Conservation (phyloP, 1,140 invertebrate species). For the Aphelenchoides fujianensis region DNA sequence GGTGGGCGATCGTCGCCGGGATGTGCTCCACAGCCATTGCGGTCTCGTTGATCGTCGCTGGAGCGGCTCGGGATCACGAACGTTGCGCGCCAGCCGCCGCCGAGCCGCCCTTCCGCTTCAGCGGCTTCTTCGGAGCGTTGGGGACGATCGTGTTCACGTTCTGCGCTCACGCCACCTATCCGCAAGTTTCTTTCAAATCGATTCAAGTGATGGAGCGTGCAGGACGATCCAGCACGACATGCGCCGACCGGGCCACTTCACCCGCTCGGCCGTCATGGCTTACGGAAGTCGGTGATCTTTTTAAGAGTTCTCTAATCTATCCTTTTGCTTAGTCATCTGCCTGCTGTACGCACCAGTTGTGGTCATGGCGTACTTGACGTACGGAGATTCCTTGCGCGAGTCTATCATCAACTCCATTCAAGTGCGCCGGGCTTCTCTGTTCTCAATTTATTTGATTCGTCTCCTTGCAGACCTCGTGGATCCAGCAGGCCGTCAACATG, state of each 20-base stretch:
- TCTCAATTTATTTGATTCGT: conserved; percentile 21
- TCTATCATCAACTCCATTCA: conserved; percentile 59
- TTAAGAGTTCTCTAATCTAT: neutral
- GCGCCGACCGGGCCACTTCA: conserved; percentile 59
- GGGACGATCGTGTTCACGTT: conserved; percentile 55
- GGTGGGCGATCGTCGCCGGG: conserved; percentile 44
- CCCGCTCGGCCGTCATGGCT: conserved; percentile 40
- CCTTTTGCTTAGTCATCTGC: conserved; percentile 37
- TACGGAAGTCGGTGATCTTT: conserved; percentile 31
- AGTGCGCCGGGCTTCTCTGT: conserved; percentile 46
- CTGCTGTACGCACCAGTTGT: conserved; percentile 49
- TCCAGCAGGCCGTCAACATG: conserved; percentile 57
- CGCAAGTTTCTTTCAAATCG: conserved; percentile 32
- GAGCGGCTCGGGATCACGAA: conserved; percentile 35
- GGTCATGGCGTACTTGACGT: conserved; percentile 55
- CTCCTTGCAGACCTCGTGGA: conserved; percentile 21
- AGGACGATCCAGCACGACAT: conserved; percentile 45
- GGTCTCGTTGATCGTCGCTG: conserved; percentile 51
- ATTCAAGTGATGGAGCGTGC: neutral
- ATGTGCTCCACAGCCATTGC: conserved; percentile 45
- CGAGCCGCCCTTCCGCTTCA: conserved; percentile 42
- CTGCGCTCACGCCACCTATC: conserved; percentile 40
- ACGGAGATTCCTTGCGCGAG: conserved; percentile 57
- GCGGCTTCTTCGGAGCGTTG: conserved; percentile 62
- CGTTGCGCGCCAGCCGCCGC: conserved; percentile 37